These are phyloP conservation scores for Saccostrea echinata DNA, from an alignment of 1,140 invertebrate species.

Conservation along the genomic window DNA sequence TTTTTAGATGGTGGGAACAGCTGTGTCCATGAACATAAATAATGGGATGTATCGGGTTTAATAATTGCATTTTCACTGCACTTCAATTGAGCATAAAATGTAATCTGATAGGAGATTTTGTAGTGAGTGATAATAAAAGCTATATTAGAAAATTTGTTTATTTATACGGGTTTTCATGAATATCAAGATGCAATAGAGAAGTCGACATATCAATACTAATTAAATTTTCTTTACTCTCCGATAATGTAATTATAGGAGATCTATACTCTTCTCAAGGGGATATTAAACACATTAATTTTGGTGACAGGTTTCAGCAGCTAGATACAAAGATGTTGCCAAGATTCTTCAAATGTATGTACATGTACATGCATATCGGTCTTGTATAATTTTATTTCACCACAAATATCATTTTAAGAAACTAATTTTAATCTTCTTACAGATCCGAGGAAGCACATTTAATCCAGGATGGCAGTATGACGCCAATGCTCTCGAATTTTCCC, in stretches of 20 bases:
- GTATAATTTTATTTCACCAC: too few species aligned
- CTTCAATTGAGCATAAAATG: neutral
- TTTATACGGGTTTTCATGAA: neutral
- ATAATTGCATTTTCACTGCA: slow-evolving; percentile 3
- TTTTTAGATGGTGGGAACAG: neutral
- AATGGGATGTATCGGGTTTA: slow-evolving; percentile 15
- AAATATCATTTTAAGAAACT: neutral
- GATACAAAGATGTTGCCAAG: neutral
- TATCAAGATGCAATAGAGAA: slow-evolving; percentile 1
- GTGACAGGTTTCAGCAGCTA: neutral
- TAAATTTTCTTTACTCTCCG: neutral
- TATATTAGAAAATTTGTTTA: slow-evolving; percentile 34
- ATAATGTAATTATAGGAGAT: slow-evolving; percentile 16
- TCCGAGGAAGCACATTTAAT: slow-evolving; percentile 72
- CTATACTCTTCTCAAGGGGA: neutral
- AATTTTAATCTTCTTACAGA: slow-evolving; percentile 63
- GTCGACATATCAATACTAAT: slow-evolving; percentile 2
- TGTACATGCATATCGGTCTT: neutral
- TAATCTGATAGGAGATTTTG: neutral
- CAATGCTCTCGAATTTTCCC: slow-evolving; percentile 70
- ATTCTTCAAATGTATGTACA: neutral
- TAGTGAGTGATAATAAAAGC: neutral
- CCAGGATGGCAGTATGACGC: slow-evolving; percentile 75
- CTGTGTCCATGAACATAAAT: slow-evolving; percentile 11
- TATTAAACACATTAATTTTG: neutral